Conservation (phyloP, 2,113 vertebrate genomes). For the Melanocharis versteri region DNA sequence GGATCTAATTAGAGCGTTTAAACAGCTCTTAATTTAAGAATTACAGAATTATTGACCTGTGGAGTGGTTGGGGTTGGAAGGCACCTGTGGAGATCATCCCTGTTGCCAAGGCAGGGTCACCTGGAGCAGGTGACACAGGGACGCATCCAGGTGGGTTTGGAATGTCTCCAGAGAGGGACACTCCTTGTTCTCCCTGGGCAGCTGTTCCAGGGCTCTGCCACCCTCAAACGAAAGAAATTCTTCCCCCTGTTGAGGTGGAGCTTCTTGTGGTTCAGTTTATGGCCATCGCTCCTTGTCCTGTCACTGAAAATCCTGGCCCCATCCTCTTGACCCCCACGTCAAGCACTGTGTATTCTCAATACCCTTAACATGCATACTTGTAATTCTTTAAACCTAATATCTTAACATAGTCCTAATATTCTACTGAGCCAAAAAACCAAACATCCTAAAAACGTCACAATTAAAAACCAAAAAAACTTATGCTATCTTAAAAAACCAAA, state of each 20-base stretch:
- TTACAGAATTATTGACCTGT: no score
- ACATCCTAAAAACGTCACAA: background rate
- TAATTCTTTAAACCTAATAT: background rate
- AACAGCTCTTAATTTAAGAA: background rate
- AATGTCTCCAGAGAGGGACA: background rate
- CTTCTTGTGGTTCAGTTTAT: background rate
- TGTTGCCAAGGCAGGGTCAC: background rate
- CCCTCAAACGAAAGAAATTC: background rate
- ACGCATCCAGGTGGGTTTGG: background rate
- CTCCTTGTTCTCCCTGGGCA: no score
- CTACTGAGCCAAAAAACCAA: background rate
- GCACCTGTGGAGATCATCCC: background rate
- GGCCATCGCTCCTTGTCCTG: rapidly evolving
- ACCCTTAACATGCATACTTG: background rate
- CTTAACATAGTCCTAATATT: background rate
- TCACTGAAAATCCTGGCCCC: background rate
- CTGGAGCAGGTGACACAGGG: background rate
- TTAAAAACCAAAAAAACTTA: background rate
- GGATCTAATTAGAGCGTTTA: background rate
- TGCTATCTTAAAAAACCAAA: rapidly evolving
- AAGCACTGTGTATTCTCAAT: no score
- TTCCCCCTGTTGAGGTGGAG: background rate
- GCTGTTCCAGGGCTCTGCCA: background rate
- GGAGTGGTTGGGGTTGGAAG: background rate
- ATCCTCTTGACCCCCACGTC: background rate